Conservation (phyloP, 2,797 vertebrate genomes). For the Gymnocypris eckloni region DNA sequence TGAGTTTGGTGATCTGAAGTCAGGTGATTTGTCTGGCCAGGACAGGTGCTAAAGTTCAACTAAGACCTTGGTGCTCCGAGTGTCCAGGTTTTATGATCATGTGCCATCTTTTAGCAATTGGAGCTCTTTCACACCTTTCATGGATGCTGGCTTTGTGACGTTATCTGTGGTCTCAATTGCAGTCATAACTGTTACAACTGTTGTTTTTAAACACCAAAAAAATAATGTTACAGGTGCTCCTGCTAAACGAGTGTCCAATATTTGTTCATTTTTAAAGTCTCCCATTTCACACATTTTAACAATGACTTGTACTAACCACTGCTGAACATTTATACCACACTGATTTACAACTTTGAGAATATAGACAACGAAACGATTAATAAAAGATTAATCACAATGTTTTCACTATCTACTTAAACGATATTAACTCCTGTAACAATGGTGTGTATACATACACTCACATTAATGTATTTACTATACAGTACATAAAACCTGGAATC, state of each 20-base stretch:
- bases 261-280: no score
- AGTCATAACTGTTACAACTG: background rate
- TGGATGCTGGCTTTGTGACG: background rate
- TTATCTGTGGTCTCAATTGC: background rate
- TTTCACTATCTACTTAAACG: background rate
- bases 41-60: background rate
- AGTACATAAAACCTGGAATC: background rate
- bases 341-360: background rate
- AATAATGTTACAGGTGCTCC: no score
- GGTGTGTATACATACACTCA: background rate
- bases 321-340: background rate
- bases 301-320: no score
- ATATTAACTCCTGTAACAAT: background rate
- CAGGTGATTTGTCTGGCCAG: background rate
- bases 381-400: background rate
- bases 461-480: background rate
- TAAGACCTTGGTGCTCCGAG: background rate
- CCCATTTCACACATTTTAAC: no score
- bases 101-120: background rate
- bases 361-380: background rate
- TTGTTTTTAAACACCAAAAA: no score
- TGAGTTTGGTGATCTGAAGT: background rate
- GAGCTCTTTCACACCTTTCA: background rate
- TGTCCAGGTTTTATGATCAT: background rate
- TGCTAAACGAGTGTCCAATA: no score